Conservation (phyloP, 2,888 invertebrate genomes). For the Aphelenchoides bicaudatus region DNA sequence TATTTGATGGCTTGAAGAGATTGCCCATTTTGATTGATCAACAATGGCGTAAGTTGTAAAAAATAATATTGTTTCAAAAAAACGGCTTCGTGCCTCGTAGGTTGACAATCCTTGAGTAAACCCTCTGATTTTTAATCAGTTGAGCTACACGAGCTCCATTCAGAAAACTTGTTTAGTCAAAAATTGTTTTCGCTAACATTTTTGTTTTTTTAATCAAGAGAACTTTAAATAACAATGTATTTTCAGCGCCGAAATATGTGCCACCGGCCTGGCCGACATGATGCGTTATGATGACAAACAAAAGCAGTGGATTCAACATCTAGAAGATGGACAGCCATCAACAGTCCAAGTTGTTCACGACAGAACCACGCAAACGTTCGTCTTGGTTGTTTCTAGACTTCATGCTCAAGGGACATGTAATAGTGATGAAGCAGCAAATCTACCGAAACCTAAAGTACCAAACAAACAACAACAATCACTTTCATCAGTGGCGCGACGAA, state of each 20-base stretch:
- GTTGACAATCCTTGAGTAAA: too few species aligned
- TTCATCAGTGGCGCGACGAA: slow-evolving; percentile 8
- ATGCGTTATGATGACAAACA: slow-evolving; percentile 3
- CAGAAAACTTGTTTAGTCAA: too few species aligned
- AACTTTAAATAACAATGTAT: too few species aligned
- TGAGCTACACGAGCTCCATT: too few species aligned
- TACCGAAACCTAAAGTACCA: slow-evolving; percentile 11
- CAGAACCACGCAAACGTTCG: not conserved
- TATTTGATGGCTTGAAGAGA: too few species aligned
- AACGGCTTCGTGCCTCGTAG: too few species aligned
- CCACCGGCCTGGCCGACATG: slow-evolving; percentile 6
- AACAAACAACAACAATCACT: slow-evolving; percentile 12
- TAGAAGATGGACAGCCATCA: not conserved
- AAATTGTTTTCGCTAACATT: too few species aligned
- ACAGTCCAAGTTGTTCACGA: slow-evolving; percentile 7
- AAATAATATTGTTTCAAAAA: too few species aligned
- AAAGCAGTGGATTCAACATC: not conserved
- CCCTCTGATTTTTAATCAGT: too few species aligned
- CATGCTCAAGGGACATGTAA: not conserved
- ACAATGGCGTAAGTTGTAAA: too few species aligned
- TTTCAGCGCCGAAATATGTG: slow-evolving; percentile 3
- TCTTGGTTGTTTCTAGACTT: not conserved
- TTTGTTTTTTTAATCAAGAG: too few species aligned
- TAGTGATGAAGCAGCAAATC: slow-evolving; percentile 3
- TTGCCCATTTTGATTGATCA: too few species aligned